A percentile compares a stretch with the other conserved stretches of the same genome.
These are phyloP conservation scores for Cistogaster globosa DNA, from an alignment of 2,888 invertebrate species.

Conservation along the genomic window DNA sequence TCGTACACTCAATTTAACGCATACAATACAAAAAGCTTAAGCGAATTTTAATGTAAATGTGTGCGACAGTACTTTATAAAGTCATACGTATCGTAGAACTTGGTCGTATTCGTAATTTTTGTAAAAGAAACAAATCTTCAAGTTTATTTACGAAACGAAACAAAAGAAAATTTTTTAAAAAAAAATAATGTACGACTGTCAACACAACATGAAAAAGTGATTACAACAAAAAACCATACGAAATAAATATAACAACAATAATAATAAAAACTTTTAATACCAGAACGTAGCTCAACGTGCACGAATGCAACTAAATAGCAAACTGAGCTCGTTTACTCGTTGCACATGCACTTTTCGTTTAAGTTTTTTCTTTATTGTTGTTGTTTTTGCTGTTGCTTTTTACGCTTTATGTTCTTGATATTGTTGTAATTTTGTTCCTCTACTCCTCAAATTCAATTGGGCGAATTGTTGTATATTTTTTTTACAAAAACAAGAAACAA, in stretches of 20 bases:
- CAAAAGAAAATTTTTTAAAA: constrained; percentile 46
- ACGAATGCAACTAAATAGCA: constrained; percentile 73
- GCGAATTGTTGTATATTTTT: constrained; percentile 75
- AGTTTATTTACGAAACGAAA: constrained; percentile 58
- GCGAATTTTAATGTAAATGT: constrained; percentile 7
- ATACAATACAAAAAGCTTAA: constrained; percentile 25
- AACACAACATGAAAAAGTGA: constrained; percentile 43
- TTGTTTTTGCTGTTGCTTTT: constrained; percentile 57
- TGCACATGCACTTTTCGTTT: constrained; percentile 80
- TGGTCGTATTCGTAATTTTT: constrained; percentile 35
- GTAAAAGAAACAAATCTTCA: constrained; percentile 56
- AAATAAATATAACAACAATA: constrained; percentile 38
- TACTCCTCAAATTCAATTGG: constrained; percentile 73
- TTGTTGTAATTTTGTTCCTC: constrained; percentile 57
- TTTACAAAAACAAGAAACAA: constrained; percentile 24
- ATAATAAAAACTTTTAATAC: constrained; percentile 62
- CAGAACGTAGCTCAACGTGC: constrained; percentile 74
- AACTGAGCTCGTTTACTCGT: constrained; percentile 76
- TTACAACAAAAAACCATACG: constrained; percentile 41
- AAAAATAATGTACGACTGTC: constrained; percentile 29
- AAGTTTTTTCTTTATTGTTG: constrained; percentile 65
- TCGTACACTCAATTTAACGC: constrained; percentile 37
- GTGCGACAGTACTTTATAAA: not conserved
- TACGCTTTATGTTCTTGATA: constrained; percentile 33
- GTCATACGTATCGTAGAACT: constrained; percentile 16